Base-by-base conservation (phyloP, 2,113 vertebrate species). In the Gobio gobio region DNA sequence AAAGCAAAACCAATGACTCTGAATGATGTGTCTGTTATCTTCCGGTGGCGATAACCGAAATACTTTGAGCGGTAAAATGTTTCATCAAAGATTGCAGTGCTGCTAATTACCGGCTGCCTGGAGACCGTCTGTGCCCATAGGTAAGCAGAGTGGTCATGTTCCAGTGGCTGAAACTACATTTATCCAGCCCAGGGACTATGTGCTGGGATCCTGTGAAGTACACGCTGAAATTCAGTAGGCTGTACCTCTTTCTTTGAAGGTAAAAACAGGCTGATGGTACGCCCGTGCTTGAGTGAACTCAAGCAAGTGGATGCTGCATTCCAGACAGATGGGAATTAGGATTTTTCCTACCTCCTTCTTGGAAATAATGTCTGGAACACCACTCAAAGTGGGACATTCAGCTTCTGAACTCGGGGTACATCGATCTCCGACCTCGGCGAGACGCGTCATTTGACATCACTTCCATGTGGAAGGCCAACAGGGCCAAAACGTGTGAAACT, bases 91-190 rank as follows among this genome's bases (percentile, higher is more conserved):
- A 63, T 66, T 87, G 26, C 72, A 78, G 75, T 43, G 29, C 49
- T 77, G 22, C 13, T 84, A 86, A 83, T 83, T 75, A 83, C 33
- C 59, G 72, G 47, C 84, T 76, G 68, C 80, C 66, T 77, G 36
- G 70, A 56, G 75, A 86, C 63, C 47, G 36, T 8, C 29, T n/a
- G 73, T 7, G 51, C 26, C 77, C 18, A 8, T 12, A 24, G 47
- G 83, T 70, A 36, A n/a, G 72, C 56, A 80, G 76, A 78, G 66
- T 29, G 82, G 43, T 66, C 76, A 83, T 78, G 82, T 83, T 54
- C 54, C 40, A 40, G 8, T 54, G 40, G 63, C 24, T 79, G 54
- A 59, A 78, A 78, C 54, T 24, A 16, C 29, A 58, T 78, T 78
- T 24, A 58, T 59, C 58, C 26, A 79, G 77, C 33, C 8, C 22